A percentile compares a stretch with the other conserved stretches of the same genome.
Conservation (phyloP, 2,888 invertebrate genomes). For the Sceliomorpha sp. region DNA sequence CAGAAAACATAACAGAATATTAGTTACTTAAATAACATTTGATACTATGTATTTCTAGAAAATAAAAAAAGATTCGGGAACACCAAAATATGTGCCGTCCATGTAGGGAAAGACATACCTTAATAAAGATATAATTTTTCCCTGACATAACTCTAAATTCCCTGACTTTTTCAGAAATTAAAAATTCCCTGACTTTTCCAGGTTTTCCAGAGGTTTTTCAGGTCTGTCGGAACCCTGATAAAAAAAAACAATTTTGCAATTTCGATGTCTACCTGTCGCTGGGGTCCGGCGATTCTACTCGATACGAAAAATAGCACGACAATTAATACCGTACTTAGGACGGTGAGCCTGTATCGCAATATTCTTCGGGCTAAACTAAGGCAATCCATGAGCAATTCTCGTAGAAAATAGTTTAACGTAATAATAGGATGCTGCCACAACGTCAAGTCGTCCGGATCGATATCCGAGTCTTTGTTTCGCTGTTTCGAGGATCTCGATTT, state of each 20-base stretch:
- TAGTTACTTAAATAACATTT: too few species aligned
- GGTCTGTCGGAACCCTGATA: too few species aligned
- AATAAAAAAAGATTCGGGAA: too few species aligned
- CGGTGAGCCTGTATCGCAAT: conserved; percentile 71
- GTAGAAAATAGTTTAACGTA: conserved; percentile 76
- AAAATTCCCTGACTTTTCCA: too few species aligned
- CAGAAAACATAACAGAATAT: too few species aligned
- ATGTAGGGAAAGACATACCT: too few species aligned
- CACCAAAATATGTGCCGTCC: too few species aligned
- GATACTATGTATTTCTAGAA: too few species aligned
- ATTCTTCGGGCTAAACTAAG: conserved; percentile 72
- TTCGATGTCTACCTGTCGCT: conserved; percentile 70
- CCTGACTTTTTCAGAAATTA: too few species aligned
- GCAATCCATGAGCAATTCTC: conserved; percentile 74
- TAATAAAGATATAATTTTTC: too few species aligned
- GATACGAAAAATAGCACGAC: conserved; percentile 70
- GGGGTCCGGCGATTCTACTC: conserved; percentile 74
- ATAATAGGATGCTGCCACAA: conserved; percentile 77
- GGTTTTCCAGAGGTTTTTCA: too few species aligned
- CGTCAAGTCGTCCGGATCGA: conserved; percentile 74
- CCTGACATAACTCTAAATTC: too few species aligned
- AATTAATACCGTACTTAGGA: conserved; percentile 71
- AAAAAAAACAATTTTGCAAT: not conserved
- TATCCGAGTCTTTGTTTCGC: conserved; percentile 47
- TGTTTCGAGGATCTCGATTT: conserved; percentile 45